phyloP scores from a whole-genome alignment of 2,797 vertebrate genomes.

The Fringilla coelebs region DNA sequence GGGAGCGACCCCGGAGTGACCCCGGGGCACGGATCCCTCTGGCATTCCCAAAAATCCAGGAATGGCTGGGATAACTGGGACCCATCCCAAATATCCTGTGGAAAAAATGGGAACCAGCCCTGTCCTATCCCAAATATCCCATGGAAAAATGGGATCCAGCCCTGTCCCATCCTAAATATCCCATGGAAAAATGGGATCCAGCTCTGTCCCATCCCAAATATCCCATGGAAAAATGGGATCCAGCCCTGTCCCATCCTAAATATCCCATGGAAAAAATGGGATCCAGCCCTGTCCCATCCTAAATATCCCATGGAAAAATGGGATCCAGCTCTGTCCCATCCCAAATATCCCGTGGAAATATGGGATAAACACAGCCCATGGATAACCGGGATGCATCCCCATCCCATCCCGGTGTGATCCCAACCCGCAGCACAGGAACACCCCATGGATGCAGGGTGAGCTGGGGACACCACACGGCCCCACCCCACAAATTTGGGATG shows the following conservation, averaged over 20 bases:
- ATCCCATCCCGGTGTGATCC: no score
- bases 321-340: no score
- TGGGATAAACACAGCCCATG: no score
- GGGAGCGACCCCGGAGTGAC: not conserved
- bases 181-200: no score
- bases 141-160: not conserved
- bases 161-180: not conserved
- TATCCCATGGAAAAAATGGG: not conserved
- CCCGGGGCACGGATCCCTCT: fast-evolving
- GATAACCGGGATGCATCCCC: not conserved
- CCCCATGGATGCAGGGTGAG: no score
- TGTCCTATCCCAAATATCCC: not conserved
- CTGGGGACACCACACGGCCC: no score
- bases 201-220: no score
- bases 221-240: not conserved
- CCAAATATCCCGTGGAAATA: not conserved
- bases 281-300: not conserved
- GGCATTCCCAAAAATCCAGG: not conserved
- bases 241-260: no score
- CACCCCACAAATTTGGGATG: not conserved
- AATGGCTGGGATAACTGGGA: not conserved
- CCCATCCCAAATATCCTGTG: not conserved
- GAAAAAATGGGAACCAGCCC: not conserved
- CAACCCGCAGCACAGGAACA: no score
- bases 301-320: no score